phyloP scores from a whole-genome alignment of 2,113 vertebrate species.

The Phaethornis superciliosus region DNA sequence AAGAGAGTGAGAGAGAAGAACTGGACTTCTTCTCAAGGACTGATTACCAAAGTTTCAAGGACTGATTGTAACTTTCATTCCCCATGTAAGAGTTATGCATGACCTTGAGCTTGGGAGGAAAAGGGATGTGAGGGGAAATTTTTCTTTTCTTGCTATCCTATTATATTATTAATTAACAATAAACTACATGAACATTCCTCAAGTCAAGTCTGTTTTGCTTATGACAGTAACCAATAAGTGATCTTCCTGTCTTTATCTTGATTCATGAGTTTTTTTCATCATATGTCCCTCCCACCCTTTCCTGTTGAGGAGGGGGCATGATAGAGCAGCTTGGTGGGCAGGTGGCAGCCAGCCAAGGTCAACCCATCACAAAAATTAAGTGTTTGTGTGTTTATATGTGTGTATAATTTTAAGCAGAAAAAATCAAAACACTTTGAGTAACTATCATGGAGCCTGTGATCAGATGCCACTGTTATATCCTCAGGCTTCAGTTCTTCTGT shows the following conservation, averaged over 20 bases:
- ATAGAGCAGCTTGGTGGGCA: neutral
- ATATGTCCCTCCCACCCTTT: neutral
- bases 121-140: neutral
- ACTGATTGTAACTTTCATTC: neutral
- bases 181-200: neutral
- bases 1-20: too few relatives aligned
- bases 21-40: too few relatives aligned
- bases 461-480: neutral
- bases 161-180: neutral
- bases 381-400: neutral
- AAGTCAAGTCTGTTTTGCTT: too few relatives aligned
- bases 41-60: too few relatives aligned
- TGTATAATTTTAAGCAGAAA: neutral
- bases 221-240: too few relatives aligned
- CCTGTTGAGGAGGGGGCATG: neutral
- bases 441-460: neutral
- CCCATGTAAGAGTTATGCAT: neutral
- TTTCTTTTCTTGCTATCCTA: neutral
- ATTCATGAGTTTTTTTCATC: neutral
- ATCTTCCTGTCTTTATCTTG: neutral
- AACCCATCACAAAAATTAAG: neutral
- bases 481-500: neutral
- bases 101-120: neutral
- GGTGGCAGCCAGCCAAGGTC: neutral
- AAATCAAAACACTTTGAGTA: neutral